Evolutionary conservation across 64 coral and sea anemone species (phyloP).

Genomic region (Actinia tenebrosa): DNA sequence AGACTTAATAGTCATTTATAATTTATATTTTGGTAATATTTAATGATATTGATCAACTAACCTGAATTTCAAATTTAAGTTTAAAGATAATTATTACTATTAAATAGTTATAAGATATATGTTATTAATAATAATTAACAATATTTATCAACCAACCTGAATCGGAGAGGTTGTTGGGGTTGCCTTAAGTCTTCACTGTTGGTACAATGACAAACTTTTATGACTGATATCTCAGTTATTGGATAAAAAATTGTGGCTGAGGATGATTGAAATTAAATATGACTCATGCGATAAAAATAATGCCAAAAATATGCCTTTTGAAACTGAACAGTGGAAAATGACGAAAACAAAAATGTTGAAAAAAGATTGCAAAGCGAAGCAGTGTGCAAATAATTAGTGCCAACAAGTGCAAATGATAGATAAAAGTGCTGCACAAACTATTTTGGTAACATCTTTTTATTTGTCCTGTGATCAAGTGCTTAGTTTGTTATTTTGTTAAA

Average conservation of each 20-base stretch:
- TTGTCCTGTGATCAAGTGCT: too few relatives aligned
- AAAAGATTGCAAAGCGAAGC: not conserved
- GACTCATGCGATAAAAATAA: not conserved
- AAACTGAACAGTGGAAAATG: not conserved
- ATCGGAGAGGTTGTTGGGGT: slow-evolving; percentile 86
- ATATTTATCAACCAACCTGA: slow-evolving; percentile 79
- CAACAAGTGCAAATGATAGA: not conserved
- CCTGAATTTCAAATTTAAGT: not conserved
- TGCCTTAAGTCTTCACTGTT: slow-evolving; percentile 89
- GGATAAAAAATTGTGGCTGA: not conserved
- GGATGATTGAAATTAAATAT: not conserved
- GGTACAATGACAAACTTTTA: slow-evolving; percentile 44
- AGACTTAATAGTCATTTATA: too few relatives aligned
- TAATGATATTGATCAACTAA: too few relatives aligned
- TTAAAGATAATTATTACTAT: too few relatives aligned
- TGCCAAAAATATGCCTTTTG: not conserved
- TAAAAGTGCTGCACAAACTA: not conserved
- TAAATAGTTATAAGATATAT: not conserved
- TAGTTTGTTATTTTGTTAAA: too few relatives aligned
- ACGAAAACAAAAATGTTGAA: not conserved
- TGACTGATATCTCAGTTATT: not conserved
- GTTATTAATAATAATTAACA: not conserved
- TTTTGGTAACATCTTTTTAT: too few relatives aligned
- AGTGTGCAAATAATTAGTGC: not conserved
- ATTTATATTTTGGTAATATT: too few relatives aligned